Percentiles rank a stretch among this genome's conserved stretches.
Conservation (phyloP, 2,113 vertebrate genomes). For the Chionomys nivalis region DNA sequence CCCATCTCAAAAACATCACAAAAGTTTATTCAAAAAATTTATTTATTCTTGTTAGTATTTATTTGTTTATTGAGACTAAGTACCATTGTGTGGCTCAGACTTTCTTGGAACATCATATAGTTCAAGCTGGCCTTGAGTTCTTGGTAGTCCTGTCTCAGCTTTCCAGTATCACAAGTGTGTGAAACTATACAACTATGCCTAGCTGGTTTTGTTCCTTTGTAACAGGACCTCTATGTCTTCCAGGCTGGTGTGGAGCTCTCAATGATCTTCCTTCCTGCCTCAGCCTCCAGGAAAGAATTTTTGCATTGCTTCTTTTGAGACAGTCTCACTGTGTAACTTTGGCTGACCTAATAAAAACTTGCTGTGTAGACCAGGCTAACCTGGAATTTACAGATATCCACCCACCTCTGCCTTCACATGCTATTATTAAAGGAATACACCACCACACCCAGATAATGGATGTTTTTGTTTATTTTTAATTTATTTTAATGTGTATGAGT, state of each 20-base stretch:
- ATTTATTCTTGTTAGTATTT: not conserved
- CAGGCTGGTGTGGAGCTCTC: not conserved
- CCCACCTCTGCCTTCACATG: not conserved
- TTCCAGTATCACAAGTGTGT: not conserved
- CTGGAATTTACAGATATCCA: not conserved
- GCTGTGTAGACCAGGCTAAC: not conserved
- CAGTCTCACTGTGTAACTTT: not conserved
- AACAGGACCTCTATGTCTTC: not conserved
- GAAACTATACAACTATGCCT: not conserved
- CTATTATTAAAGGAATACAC: not conserved
- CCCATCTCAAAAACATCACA: no score
- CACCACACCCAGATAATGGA: not conserved
- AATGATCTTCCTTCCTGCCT: not conserved
- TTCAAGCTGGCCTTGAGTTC: not conserved
- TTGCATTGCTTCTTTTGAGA: not conserved
- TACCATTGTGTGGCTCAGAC: not conserved
- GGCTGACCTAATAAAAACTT: not conserved
- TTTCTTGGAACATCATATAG: not conserved
- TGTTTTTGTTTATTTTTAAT: not conserved
- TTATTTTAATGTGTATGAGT: not conserved
- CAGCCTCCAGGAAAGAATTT: not conserved
- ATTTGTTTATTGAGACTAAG: not conserved
- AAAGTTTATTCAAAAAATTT: not conserved
- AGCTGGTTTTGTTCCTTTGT: not conserved
- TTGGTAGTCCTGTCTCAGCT: not conserved